Percentiles rank a stretch among this genome's conserved stretches.
These are phyloP conservation scores for Scolopax mira DNA, from an alignment of 2,113 vertebrate genomes.

Conservation along the genomic window DNA sequence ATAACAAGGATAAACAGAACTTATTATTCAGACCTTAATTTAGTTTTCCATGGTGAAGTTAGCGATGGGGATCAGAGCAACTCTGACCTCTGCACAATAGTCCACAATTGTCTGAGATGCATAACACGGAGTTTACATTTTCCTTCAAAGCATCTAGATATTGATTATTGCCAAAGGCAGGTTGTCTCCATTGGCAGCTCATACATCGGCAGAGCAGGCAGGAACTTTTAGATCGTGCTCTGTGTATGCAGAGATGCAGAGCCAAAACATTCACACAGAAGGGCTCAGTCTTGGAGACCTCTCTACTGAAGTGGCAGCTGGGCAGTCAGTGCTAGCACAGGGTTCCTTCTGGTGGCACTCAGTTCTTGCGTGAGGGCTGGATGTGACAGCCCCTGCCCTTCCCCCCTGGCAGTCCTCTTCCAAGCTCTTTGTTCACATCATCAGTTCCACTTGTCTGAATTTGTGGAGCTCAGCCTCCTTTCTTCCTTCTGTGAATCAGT, in stretches of 20 bases:
- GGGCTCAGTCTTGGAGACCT: rapidly evolving
- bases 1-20: slow-evolving; percentile 48
- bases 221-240: not conserved
- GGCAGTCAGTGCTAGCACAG: not conserved
- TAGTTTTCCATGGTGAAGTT: slow-evolving; percentile 7
- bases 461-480: slow-evolving; percentile 29
- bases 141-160: not conserved
- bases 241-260: rapidly evolving
- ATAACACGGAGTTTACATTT: not conserved
- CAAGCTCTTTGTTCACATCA: not conserved
- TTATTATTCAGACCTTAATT: slow-evolving; percentile 38
- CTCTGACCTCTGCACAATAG: not conserved
- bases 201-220: not conserved
- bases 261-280: rapidly evolving
- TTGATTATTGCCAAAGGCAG: not conserved
- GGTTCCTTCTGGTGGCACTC: not conserved
- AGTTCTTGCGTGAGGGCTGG: rapidly evolving
- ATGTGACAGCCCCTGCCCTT: not conserved
- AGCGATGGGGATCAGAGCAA: not conserved
- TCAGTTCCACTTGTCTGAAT: slow-evolving; percentile 13
- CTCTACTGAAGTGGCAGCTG: rapidly evolving
- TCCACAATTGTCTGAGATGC: not conserved
- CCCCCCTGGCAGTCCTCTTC: not conserved
- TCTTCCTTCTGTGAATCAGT: not conserved
- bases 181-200: not conserved